phyloP scores from a whole-genome alignment of 2,797 vertebrate species.

The Ceryle rudis region DNA sequence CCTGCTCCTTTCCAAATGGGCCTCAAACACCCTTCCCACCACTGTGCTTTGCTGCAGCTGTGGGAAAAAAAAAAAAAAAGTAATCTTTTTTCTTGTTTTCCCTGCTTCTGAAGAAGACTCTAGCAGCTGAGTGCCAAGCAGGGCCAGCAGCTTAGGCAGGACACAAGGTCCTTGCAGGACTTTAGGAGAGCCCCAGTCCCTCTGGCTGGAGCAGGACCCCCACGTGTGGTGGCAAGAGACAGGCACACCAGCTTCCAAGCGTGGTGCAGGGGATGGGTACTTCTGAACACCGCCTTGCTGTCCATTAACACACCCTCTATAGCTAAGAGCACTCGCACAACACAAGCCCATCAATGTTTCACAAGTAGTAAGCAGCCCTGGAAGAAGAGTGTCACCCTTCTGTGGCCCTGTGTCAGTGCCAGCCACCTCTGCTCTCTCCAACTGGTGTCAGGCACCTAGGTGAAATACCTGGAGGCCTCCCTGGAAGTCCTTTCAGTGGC shows the following conservation, averaged over 20 bases:
- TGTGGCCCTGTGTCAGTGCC: rapidly evolving
- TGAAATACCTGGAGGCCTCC: constrained; percentile 71
- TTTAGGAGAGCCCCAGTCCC: neutral
- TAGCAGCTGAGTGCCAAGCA: neutral
- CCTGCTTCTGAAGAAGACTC: neutral
- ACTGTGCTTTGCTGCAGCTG: neutral
- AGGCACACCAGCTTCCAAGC: neutral
- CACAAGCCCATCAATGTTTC: neutral
- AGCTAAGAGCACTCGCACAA: neutral
- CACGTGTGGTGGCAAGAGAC: rapidly evolving
- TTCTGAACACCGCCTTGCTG: neutral
- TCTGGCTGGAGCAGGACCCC: neutral
- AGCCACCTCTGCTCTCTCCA: neutral
- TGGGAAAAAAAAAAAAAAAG: neutral
- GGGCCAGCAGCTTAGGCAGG: neutral
- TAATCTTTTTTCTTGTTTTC: too few species aligned
- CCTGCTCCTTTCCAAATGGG: neutral
- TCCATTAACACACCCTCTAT: neutral
- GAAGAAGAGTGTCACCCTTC: neutral
- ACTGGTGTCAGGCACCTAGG: neutral
- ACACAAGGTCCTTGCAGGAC: neutral
- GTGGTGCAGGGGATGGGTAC: too few species aligned
- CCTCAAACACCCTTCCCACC: neutral
- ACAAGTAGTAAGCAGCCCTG: neutral
- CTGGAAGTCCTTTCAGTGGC: constrained; percentile 40